These are phyloP conservation scores for Temnothorax longispinosus DNA, from an alignment of 1,140 invertebrate species.

Conservation along the genomic window DNA sequence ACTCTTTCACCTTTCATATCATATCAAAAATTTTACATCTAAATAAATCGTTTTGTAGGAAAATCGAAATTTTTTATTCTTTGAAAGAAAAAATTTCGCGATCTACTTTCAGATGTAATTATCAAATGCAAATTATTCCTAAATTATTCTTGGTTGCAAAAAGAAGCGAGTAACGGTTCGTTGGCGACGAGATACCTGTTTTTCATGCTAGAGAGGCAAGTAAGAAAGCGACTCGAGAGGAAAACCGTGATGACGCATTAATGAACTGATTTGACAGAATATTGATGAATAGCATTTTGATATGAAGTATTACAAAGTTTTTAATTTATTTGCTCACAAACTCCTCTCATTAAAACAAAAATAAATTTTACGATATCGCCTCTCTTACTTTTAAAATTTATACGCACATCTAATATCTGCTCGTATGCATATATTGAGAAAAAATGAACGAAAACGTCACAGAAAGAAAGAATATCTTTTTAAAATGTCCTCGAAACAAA, in stretches of 20 bases:
- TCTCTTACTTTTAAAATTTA: neutral
- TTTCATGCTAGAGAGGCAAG: neutral
- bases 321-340: conserved; percentile 7
- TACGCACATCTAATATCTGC: too few species aligned
- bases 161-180: neutral
- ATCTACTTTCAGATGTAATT: conserved; percentile 1
- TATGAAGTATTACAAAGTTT: conserved; percentile 2
- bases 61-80: neutral
- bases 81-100: neutral
- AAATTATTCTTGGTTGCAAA: conserved; percentile 1
- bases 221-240: conserved; percentile 13
- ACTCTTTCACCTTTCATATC: neutral
- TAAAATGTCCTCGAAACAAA: neutral
- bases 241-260: conserved; percentile 38
- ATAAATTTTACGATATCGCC: neutral
- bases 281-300: conserved; percentile 10
- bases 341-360: neutral
- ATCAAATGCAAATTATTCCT: conserved; percentile 35
- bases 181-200: neutral
- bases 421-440: neutral
- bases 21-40: neutral
- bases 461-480: neutral
- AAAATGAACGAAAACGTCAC: neutral
- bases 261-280: conserved; percentile 3
- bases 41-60: neutral